These are phyloP conservation scores for Vollenhovia emeryi DNA, from an alignment of 1,140 invertebrate species.

Conservation along the genomic window DNA sequence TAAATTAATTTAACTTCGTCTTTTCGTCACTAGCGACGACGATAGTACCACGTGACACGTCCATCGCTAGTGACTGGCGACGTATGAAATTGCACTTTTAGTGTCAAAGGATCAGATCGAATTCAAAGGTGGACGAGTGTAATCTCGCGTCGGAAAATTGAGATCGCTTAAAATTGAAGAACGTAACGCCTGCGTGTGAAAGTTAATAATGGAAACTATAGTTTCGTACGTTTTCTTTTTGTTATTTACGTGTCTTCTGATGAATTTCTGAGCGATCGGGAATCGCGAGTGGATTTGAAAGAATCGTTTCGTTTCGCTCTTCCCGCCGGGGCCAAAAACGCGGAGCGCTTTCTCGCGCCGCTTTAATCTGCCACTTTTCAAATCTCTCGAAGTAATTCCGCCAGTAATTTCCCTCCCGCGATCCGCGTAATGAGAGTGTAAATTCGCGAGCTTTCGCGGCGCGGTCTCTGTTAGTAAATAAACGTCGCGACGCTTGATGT, in stretches of 20 bases:
- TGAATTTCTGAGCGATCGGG: neutral
- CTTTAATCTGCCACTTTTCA: conserved; percentile 42
- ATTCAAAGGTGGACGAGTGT: neutral
- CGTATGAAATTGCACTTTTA: too few relatives aligned
- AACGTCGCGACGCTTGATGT: conserved; percentile 18
- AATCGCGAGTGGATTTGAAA: neutral
- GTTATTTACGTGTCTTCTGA: neutral
- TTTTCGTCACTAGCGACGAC: too few relatives aligned
- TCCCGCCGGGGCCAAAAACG: neutral
- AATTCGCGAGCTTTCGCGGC: conserved; percentile 25
- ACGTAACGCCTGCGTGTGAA: neutral
- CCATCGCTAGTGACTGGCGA: too few relatives aligned
- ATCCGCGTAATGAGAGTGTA: conserved; percentile 50
- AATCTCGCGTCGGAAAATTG: neutral
- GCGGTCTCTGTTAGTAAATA: conserved; percentile 2
- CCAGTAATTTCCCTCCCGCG: conserved; percentile 1
- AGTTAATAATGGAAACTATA: neutral
- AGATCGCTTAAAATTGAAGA: neutral
- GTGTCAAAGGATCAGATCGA: neutral
- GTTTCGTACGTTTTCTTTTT: neutral
- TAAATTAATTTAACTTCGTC: too few relatives aligned
- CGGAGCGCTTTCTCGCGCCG: neutral
- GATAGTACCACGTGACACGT: too few relatives aligned
- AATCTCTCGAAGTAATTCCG: neutral
- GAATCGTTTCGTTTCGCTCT: neutral